Conservation (phyloP, 2,113 vertebrate species). For the Rhodinocichla rosea region DNA sequence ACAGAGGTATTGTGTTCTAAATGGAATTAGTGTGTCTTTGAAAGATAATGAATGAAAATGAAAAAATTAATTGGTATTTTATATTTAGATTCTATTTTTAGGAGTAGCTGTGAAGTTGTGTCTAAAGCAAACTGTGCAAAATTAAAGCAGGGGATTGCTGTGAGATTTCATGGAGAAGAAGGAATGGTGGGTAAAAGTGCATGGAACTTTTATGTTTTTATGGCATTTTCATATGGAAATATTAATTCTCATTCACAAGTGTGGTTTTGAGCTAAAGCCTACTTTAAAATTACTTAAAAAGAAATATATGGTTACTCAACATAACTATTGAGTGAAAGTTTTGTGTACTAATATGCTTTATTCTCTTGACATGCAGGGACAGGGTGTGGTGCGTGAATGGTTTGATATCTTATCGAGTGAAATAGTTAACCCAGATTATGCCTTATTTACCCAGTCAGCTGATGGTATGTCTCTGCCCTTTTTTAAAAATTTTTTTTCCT, state of each 20-base stretch:
- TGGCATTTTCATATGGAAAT: not conserved
- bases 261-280: not conserved
- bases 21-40: not conserved
- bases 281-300: not conserved
- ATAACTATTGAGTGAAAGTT: not conserved
- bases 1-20: slow-evolving; percentile 83
- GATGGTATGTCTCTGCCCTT: slow-evolving; percentile 82
- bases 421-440: slow-evolving; percentile 98
- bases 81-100: slow-evolving; percentile 95
- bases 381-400: slow-evolving; percentile 98
- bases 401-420: slow-evolving; percentile 98
- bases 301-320: not conserved
- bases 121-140: slow-evolving; percentile 96
- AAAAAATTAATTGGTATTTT: slow-evolving; percentile 70
- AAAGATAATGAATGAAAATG: not conserved
- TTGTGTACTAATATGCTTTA: slow-evolving; percentile 32
- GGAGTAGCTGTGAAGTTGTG: slow-evolving; percentile 98
- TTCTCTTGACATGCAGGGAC: slow-evolving; percentile 79
- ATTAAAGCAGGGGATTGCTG: slow-evolving; percentile 95
- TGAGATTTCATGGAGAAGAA: slow-evolving; percentile 97
- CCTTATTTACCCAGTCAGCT: slow-evolving; percentile 96
- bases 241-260: not conserved
- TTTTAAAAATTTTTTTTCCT: not conserved
- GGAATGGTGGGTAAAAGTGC: slow-evolving; percentile 86
- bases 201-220: not conserved